Evolutionary conservation across 1,140 invertebrate species (phyloP).

Genomic region (Pollicipes pollicipes): DNA sequence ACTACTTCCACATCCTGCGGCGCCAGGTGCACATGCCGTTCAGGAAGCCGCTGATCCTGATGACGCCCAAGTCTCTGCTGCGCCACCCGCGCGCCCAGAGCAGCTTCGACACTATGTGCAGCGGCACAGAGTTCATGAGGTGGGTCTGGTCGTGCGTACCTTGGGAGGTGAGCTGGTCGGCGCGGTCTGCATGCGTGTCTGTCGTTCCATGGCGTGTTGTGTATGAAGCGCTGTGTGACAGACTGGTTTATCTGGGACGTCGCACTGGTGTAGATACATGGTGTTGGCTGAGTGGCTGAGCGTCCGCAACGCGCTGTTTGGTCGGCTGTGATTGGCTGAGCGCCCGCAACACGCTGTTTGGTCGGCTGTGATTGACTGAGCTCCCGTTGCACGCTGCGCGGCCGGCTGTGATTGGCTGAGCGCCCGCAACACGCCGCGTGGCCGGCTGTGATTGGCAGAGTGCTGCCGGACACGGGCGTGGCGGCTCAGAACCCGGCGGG

Average conservation of each 20-base stretch:
- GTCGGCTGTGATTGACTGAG: constrained; percentile 24
- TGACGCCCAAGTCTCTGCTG: constrained; percentile 93
- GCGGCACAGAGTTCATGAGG: background rate
- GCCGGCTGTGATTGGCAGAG: constrained; percentile 31
- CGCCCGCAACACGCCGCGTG: constrained; percentile 20
- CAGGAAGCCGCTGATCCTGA: constrained; percentile 85
- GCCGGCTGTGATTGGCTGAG: too few relatives aligned
- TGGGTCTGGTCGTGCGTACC: background rate
- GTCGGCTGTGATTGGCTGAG: background rate
- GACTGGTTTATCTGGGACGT: too few relatives aligned
- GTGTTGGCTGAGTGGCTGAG: too few relatives aligned
- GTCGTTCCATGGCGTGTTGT: too few relatives aligned
- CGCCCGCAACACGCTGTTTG: constrained; percentile 20
- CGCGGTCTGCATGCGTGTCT: too few relatives aligned
- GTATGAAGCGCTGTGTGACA: too few relatives aligned
- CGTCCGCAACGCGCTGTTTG: background rate
- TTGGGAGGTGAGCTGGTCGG: too few relatives aligned
- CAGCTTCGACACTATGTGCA: constrained; percentile 80
- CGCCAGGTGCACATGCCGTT: constrained; percentile 90
- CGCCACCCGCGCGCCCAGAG: constrained; percentile 88
- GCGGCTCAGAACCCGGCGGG: constrained; percentile 44
- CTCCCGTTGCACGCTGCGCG: background rate
- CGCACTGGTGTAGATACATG: too few relatives aligned
- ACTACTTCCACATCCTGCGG: constrained; percentile 88
- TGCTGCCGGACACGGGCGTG: constrained; percentile 61